phyloP scores from a whole-genome alignment of 35 echinoderm and acorn worm genomes.

The Ophioderma brevispina region DNA sequence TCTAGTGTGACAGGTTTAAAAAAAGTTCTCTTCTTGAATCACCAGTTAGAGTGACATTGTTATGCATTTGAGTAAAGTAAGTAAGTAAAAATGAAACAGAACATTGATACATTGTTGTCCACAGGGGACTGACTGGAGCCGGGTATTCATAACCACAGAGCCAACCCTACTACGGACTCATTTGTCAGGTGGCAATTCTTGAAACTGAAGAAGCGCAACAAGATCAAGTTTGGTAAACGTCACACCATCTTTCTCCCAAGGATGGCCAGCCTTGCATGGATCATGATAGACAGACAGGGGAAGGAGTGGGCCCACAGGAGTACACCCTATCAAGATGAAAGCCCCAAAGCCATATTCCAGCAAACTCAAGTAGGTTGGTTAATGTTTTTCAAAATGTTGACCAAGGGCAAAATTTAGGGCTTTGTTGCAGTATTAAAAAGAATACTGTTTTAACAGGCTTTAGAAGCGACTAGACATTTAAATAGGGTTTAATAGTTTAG shows the following conservation, averaged over 20 bases:
- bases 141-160: constrained; percentile 94
- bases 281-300: constrained; percentile 90
- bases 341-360: constrained; percentile 72
- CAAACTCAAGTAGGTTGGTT: constrained; percentile 87
- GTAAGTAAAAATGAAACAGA: neutral
- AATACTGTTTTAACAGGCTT: no score
- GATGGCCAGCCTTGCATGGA: constrained; percentile 99
- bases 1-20: no score
- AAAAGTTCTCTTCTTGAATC: no score
- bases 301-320: constrained; percentile 95
- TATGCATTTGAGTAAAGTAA: neutral
- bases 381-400: no score
- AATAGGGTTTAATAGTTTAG: no score
- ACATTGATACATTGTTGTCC: no score
- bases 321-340: constrained; percentile 99
- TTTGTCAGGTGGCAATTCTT: constrained; percentile 95
- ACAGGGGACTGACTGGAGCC: constrained; percentile 91
- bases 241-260: constrained; percentile 95
- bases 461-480: no score
- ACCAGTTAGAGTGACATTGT: neutral
- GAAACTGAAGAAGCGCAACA: constrained; percentile 70
- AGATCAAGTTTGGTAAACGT: constrained; percentile 98
- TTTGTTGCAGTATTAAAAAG: no score
- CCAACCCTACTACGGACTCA: constrained; percentile 93
- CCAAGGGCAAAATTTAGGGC: no score